phyloP scores from a whole-genome alignment of 2,888 invertebrate species.

The Phengaris alcon region DNA sequence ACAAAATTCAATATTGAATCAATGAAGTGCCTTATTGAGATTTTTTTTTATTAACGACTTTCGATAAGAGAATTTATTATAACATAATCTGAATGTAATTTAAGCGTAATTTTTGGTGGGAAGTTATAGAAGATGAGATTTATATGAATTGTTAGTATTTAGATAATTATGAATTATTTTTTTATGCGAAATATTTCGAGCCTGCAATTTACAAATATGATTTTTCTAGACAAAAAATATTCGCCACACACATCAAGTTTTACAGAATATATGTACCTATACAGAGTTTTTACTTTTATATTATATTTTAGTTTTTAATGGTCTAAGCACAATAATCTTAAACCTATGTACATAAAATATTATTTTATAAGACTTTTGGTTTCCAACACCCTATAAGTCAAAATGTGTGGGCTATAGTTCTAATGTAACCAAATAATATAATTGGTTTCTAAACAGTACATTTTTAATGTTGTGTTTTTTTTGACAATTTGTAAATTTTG shows the following conservation, averaged over 20 bases:
- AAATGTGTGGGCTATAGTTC: too few relatives aligned
- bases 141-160: too few relatives aligned
- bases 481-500: constrained; percentile 31
- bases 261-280: neutral
- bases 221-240: too few relatives aligned
- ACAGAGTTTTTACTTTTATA: neutral
- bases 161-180: too few relatives aligned
- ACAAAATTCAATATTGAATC: neutral
- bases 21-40: constrained; percentile 16
- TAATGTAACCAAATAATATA: too few relatives aligned
- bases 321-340: neutral
- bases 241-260: too few relatives aligned
- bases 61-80: neutral
- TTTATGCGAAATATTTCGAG: neutral
- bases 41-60: neutral
- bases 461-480: neutral
- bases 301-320: neutral
- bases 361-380: too few relatives aligned
- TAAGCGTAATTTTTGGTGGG: neutral
- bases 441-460: too few relatives aligned
- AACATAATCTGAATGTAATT: neutral
- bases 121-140: too few relatives aligned
- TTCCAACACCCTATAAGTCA: too few relatives aligned
- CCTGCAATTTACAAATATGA: too few relatives aligned
- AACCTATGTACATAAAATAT: too few relatives aligned